phyloP scores from a whole-genome alignment of 2,797 vertebrate species.

The Clarias laeviceps region DNA sequence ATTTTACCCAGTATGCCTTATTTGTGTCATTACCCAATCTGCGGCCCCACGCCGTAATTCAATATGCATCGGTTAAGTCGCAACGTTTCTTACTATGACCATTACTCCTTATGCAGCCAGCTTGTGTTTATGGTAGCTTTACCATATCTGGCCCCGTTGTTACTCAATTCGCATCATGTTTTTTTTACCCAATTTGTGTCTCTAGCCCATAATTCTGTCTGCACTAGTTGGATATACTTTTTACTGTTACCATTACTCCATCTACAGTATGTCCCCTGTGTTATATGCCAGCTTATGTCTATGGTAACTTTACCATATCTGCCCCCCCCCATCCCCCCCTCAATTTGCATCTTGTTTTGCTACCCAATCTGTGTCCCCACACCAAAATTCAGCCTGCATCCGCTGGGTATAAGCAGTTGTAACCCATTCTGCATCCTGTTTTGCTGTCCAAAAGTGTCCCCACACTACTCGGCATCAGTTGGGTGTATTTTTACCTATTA shows the following conservation, averaged over 20 bases:
- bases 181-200: not conserved
- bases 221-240: not conserved
- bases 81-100: no score
- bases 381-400: no score
- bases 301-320: not conserved
- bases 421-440: not conserved
- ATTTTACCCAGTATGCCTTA: not conserved
- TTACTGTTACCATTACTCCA: not conserved
- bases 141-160: no score
- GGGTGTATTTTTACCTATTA: no score
- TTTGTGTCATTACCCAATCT: not conserved
- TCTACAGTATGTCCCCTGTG: not conserved
- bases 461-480: no score
- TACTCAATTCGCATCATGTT: no score
- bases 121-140: no score
- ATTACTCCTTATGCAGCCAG: no score
- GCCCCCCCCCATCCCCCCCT: no score
- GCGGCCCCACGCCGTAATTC: not conserved
- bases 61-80: no score
- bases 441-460: not conserved
- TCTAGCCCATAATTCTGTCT: not conserved
- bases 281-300: not conserved
- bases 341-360: not conserved
- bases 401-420: not conserved
- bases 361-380: not conserved